These are phyloP conservation scores for Mormyrops attenuatus DNA, from an alignment of 2,797 vertebrate species.

Conservation along the genomic window DNA sequence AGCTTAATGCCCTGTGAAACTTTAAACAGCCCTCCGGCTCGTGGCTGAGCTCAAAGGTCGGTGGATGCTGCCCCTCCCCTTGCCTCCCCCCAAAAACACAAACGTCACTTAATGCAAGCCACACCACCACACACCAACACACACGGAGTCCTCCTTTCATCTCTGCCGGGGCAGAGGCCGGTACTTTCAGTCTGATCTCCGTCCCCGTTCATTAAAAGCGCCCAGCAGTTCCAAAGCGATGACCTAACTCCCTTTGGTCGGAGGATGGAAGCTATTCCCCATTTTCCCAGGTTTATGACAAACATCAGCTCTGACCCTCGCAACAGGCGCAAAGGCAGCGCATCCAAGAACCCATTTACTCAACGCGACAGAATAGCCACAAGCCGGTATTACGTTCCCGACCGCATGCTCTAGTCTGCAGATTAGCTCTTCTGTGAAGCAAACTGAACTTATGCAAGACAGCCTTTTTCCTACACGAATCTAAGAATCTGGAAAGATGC, in stretches of 20 bases:
- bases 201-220: constrained; percentile 28
- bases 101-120: background rate
- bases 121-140: background rate
- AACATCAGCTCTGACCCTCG: constrained; percentile 26
- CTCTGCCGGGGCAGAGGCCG: constrained; percentile 15
- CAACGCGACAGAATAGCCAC: background rate
- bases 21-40: background rate
- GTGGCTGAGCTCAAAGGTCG: background rate
- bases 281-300: constrained; percentile 37
- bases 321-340: background rate
- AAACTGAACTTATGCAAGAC: background rate
- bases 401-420: background rate
- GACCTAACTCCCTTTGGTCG: constrained; percentile 34
- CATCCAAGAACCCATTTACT: background rate
- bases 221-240: constrained; percentile 34
- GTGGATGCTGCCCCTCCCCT: background rate
- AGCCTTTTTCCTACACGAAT: background rate
- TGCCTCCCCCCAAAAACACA: background rate
- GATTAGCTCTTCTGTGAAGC: background rate
- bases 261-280: constrained; percentile 36
- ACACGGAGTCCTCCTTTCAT: constrained; percentile 27
- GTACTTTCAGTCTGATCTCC: constrained; percentile 23
- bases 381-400: background rate
- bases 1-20: background rate
- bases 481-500: background rate